A percentile compares a stretch with the other conserved stretches of the same genome.
phyloP scores from a whole-genome alignment of 2,888 invertebrate species.

The Pecten maximus region DNA sequence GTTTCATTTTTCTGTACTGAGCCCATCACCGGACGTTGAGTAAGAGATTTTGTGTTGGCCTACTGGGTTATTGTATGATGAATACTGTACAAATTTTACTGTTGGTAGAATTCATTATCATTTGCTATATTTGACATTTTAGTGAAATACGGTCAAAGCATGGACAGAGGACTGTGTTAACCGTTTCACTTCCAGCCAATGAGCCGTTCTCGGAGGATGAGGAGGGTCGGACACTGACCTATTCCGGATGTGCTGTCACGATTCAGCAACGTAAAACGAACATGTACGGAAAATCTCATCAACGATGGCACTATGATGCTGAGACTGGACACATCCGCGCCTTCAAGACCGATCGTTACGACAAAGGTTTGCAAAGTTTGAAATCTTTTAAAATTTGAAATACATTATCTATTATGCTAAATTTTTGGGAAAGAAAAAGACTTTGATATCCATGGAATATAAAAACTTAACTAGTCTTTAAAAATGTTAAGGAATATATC shows the following conservation, averaged over 20 bases:
- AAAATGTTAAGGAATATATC: too few relatives aligned
- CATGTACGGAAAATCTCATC: constrained; percentile 81
- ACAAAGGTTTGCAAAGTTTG: constrained; percentile 74
- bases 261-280: constrained; percentile 75
- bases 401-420: too few relatives aligned
- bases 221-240: constrained; percentile 71
- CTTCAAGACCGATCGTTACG: constrained; percentile 78
- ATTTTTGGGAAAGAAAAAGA: too few relatives aligned
- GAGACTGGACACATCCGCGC: constrained; percentile 79
- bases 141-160: constrained; percentile 79
- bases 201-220: constrained; percentile 66
- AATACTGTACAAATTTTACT: too few relatives aligned
- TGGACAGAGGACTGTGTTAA: constrained; percentile 77
- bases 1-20: too few relatives aligned
- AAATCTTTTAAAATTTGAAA: not conserved
- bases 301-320: constrained; percentile 80
- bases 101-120: not conserved
- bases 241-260: constrained; percentile 76
- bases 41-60: too few relatives aligned
- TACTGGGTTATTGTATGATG: too few relatives aligned
- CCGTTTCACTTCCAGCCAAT: constrained; percentile 77
- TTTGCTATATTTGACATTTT: constrained; percentile 43
- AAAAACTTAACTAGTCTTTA: too few relatives aligned
- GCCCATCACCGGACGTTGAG: too few relatives aligned
- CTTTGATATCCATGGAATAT: too few relatives aligned